Evolutionary conservation across 2,888 invertebrate species (phyloP).

Genomic region (Drosophila anomelani): DNA sequence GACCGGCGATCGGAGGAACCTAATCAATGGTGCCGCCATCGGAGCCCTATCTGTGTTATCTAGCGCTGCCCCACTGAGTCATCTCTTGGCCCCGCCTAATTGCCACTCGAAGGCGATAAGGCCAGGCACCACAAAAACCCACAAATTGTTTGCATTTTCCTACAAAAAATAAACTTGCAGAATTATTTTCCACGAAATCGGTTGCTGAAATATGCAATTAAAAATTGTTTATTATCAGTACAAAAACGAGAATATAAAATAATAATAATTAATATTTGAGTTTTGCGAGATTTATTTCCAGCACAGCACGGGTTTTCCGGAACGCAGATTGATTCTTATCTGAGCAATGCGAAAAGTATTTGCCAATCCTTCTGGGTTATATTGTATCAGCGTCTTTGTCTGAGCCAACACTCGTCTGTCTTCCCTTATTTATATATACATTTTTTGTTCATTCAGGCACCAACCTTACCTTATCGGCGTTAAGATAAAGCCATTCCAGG

Average conservation of each 20-base stretch:
- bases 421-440: background rate
- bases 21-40: conserved; percentile 62
- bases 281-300: background rate
- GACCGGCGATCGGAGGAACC: conserved; percentile 6
- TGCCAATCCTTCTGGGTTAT: conserved; percentile 8
- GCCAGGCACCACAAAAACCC: background rate
- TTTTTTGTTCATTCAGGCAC: background rate
- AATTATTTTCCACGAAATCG: background rate
- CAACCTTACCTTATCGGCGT: conserved; percentile 22
- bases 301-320: conserved; percentile 10
- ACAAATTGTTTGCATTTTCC: background rate
- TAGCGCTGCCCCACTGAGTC: conserved; percentile 14
- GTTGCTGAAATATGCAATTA: background rate
- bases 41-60: conserved; percentile 16
- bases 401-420: background rate
- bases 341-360: conserved; percentile 25
- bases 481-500: conserved; percentile 21
- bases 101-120: conserved; percentile 21
- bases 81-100: conserved; percentile 12
- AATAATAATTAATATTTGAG: background rate
- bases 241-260: background rate
- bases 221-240: background rate
- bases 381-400: conserved; percentile 2
- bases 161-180: background rate
- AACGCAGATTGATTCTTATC: conserved; percentile 19